Percentiles rank a stretch among this genome's conserved stretches.
These are phyloP conservation scores for Gila robusta DNA, from an alignment of 2,797 vertebrate genomes.

Conservation along the genomic window DNA sequence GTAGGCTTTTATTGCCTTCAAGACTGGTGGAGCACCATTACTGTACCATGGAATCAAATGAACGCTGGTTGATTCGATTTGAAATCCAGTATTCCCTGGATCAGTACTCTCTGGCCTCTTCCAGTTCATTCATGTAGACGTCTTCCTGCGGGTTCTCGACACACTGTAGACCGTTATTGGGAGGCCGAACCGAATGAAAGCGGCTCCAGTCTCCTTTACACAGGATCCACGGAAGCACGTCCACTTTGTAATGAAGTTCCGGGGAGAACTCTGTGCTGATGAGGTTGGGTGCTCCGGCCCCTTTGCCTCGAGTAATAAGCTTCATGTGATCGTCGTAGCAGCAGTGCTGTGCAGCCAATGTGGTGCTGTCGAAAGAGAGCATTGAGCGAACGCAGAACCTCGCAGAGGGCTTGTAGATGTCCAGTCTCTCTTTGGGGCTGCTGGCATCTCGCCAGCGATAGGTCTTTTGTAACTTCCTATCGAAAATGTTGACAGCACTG, in stretches of 20 bases:
- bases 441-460: slow-evolving; percentile 94
- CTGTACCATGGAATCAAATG: slow-evolving; percentile 7
- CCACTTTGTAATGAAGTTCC: slow-evolving; percentile 94
- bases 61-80: neutral
- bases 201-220: slow-evolving; percentile 98
- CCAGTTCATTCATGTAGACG: slow-evolving; percentile 90
- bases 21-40: neutral
- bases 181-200: slow-evolving; percentile 88
- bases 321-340: slow-evolving; percentile 89
- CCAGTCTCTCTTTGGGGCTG: slow-evolving; percentile 89
- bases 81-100: neutral
- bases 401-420: slow-evolving; percentile 92
- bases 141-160: slow-evolving; percentile 86
- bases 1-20: neutral
- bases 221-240: slow-evolving; percentile 93
- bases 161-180: slow-evolving; percentile 89
- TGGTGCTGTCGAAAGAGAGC: slow-evolving; percentile 89
- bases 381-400: slow-evolving; percentile 92
- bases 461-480: slow-evolving; percentile 79
- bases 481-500: slow-evolving; percentile 85
- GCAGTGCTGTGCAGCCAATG: slow-evolving; percentile 92
- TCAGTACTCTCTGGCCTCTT: slow-evolving; percentile 92
- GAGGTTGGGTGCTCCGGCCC: slow-evolving; percentile 89
- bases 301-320: slow-evolving; percentile 92
- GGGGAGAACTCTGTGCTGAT: slow-evolving; percentile 94